Evolutionary conservation across 2,888 invertebrate species (phyloP), one percentile per base, ranked within the genome.

Genomic region (Morpho deidamia): DNA sequence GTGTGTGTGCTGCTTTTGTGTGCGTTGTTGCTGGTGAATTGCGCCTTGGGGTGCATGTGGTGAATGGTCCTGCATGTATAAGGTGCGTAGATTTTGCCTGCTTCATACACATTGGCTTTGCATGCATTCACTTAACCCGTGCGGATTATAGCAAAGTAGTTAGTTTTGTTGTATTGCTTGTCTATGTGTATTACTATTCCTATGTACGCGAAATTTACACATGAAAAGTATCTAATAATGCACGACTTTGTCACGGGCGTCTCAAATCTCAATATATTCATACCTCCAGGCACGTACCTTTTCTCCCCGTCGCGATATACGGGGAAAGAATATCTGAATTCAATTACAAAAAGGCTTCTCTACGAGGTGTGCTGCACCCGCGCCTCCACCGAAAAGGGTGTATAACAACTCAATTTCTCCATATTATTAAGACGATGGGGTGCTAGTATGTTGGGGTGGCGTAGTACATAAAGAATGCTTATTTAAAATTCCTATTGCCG

Each of bases 351-450:
- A 84, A 85, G 87, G 86, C 83, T 87, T 84, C 83, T 78, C 66
- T 58, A 69, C 78, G 70, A 72, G 83, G 86, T 85, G 86, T 83
- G 80, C 66, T 84, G 86, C 87, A 85, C 83, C 84, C 88, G 82
- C 80, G 79, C 86, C 84, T 81, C 83, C 85, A 79, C 75, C 75
- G 59, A 74, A 75, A 83, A 81, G 87, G 86, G 87, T 84, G 87
- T 86, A 82, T 82, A 85, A 86, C 88, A 88, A 88, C 89, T 88
- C 87, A 87, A 89, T 89, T 86, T 81, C 87, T 83, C 80, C 85
- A 82, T 84, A 83, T 85, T 87, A 88, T 86, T 86, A 88, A 87
- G 86, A 83, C 78, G 76, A 73, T 70, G 78, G 84, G 81, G 81
- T 70, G 77, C 72, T 79, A 79, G 77, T 76, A 71, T 73, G 76